These are phyloP conservation scores for Carabus problematicus DNA, from an alignment of 2,888 invertebrate genomes.

Conservation along the genomic window DNA sequence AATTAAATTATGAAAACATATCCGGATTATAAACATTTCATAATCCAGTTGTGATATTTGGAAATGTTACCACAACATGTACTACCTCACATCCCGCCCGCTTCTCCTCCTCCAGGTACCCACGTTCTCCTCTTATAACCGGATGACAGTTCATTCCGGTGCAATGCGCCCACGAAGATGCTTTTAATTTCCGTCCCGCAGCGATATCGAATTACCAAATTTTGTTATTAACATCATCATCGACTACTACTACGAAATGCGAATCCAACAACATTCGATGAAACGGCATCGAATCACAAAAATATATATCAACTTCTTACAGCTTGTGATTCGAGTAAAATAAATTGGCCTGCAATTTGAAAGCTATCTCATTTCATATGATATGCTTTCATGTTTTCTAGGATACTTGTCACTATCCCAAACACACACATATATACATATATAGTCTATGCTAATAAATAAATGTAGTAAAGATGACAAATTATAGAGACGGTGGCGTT, in stretches of 20 bases:
- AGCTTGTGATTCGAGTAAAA: constrained; percentile 25
- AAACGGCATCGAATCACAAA: not conserved
- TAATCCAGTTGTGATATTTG: constrained; percentile 16
- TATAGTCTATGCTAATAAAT: constrained; percentile 30
- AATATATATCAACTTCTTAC: no score
- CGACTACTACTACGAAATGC: not conserved
- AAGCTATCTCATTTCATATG: constrained; percentile 2
- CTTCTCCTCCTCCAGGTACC: constrained; percentile 15
- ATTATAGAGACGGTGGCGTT: constrained; percentile 7
- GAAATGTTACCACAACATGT: no score
- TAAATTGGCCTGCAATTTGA: constrained; percentile 40
- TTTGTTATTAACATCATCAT: constrained; percentile 13
- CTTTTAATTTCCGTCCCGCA: constrained; percentile 33
- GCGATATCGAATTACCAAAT: constrained; percentile 36
- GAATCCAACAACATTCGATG: constrained; percentile 17
- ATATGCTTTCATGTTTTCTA: constrained; percentile 10
- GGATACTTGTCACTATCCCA: constrained; percentile 33
- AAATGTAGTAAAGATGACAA: constrained; percentile 20
- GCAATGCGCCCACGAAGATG: constrained; percentile 17
- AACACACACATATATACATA: not conserved
- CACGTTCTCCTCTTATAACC: constrained; percentile 15
- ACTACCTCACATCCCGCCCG: not conserved
- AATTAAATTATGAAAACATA: constrained; percentile 41
- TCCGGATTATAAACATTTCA: constrained; percentile 39
- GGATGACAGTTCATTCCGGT: constrained; percentile 20